Evolutionary conservation across 2,113 vertebrate genomes (phyloP), one percentile per base, ranked within the genome.

Genomic region (Ascaphus truei): DNA sequence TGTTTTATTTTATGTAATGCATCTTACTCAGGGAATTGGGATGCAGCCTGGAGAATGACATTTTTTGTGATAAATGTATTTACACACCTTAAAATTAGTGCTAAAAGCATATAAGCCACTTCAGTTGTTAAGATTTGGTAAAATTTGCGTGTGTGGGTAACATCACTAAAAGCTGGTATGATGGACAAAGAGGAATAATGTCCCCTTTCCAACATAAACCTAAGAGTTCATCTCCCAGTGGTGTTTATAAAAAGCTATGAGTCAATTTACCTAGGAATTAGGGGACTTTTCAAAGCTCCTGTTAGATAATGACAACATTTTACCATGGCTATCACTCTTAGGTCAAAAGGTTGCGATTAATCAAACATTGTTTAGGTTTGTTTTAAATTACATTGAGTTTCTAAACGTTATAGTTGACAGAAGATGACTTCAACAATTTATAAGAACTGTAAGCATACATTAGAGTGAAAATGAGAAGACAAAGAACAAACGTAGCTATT

Each of bases 291-390:
- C 65, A 71, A 79, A 81, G 85, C 84, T 91, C 84, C 84, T 85
- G 89, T 90, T 90, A 89, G 90, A 90, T 91, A 89, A 91, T 83
- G 74, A 83, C 84, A 87, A 87, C 88, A 92, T 87, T 93, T 82
- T 81, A 84, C 83, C 82, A 76, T 75, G 72, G 88, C 89, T 86
- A 82, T 92, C 90, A 92, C 90, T 93, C 89, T 84, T 85, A 76
- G 88, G 90, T 90, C 88, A 90, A 84, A 79, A 92, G 92, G 90
- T 87, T 85, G 81, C 74, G 81, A 97, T 98, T 93, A 91, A 96
- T 98, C 95, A 96, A 91, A 83, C 41, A 90, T 84, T 94, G 93
- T 95, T 98, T 96, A 92, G 89, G 87, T 90, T 93, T 92, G 3
- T 72, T 82, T 88, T 81, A 90, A 91, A 93, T 93, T 83, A 92